Base-by-base conservation (phyloP, 2,797 vertebrate genomes). In the Orestias chungarensis region DNA sequence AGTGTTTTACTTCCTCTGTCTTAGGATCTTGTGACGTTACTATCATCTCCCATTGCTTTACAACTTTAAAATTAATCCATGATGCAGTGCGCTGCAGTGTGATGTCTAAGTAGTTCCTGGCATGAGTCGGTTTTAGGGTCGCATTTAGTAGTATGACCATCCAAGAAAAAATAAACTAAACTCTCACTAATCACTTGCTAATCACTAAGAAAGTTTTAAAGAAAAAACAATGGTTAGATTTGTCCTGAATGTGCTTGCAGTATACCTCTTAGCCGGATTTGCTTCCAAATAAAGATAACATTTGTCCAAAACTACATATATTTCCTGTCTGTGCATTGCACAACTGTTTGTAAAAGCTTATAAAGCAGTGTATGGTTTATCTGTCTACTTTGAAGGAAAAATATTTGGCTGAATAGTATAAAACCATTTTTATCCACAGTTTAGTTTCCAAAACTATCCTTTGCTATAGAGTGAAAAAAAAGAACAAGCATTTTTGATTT, bases 351-450 rank as follows among this genome's bases (percentile, higher is more conserved):
- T 15, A 59, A 9, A 66, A 61, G n/a, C 71, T 78, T 71, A 76
- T 69, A 27, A 85, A 79, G 86, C 85, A 90, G 86, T 77, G 82
- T 89, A 79, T 35, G 68, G 43, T 68, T 27, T 75, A 64, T 76
- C 54, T 38, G 33, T 38, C 46, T 72, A 57, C 14, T 70, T 43
- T 42, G 57, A 79, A 76, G 79, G 50, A 74, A 64, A 64, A 68
- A 10, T 33, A 2, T 44, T 80, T 49, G 64, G 31, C 35, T 18
- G 25, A 68, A 38, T 18, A 8, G 29, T 20, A 25, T 64, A 14
- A 59, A 62, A 54, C 4, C 33, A 10, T 70, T 82, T 73, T 33
- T 38, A 4, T 61, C 70, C 61, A 35, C 29, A 67, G 10, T 3
- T 17, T n/a, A 40, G 15, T 42, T 66, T 59, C 14, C 70, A 59